phyloP scores from a whole-genome alignment of 2,113 vertebrate species.

The Pseudorhombus dupliciocellatus region DNA sequence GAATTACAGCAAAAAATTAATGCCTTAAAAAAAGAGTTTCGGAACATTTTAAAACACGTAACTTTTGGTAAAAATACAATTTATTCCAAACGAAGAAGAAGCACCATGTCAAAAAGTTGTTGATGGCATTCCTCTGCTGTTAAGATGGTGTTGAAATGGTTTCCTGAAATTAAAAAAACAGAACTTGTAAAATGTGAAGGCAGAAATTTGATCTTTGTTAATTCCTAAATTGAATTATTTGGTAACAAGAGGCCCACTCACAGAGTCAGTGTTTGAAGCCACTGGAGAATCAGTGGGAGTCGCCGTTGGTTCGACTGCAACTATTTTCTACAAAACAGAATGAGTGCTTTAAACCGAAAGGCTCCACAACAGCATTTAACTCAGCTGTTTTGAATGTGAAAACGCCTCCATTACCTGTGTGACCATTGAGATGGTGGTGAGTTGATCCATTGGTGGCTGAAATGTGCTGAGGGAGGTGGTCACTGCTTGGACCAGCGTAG shows the following conservation, averaged over 20 bases:
- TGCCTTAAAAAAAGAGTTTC: constrained; percentile 62
- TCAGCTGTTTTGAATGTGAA: neutral
- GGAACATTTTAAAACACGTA: constrained; percentile 82
- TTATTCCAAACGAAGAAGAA: constrained; percentile 82
- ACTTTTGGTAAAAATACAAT: constrained; percentile 90
- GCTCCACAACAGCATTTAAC: neutral
- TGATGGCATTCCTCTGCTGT: constrained; percentile 75
- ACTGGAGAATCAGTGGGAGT: constrained; percentile 57
- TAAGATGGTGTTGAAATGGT: constrained; percentile 66
- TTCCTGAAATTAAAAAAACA: constrained; percentile 73
- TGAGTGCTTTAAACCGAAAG: neutral
- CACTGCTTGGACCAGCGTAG: neutral
- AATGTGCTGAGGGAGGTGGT: constrained; percentile 19
- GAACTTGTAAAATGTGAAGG: neutral
- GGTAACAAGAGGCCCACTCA: constrained; percentile 44
- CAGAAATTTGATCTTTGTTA: neutral
- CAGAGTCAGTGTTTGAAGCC: constrained; percentile 54
- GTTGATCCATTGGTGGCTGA: constrained; percentile 26
- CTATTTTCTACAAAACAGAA: constrained; percentile 61
- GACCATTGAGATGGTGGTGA: constrained; percentile 62
- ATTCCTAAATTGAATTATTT: too few species aligned
- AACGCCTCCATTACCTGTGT: constrained; percentile 60
- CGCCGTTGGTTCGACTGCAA: constrained; percentile 57
- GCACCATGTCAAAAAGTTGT: constrained; percentile 87
- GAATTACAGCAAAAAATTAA: constrained; percentile 67